Evolutionary conservation across 2,888 invertebrate species (phyloP).

Genomic region (Caenorhabditis afra): DNA sequence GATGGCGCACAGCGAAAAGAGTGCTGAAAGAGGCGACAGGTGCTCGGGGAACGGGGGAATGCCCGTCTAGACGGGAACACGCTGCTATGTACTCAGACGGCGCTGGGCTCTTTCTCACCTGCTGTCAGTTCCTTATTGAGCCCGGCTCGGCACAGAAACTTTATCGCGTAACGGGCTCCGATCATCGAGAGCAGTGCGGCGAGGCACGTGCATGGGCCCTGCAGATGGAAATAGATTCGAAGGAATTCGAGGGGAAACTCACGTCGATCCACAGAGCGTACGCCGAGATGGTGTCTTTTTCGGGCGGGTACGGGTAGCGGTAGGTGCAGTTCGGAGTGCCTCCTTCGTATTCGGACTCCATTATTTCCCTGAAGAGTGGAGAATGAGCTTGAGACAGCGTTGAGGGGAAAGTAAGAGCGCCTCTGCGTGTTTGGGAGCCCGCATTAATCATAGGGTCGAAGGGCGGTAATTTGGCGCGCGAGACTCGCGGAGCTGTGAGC

Average conservation of each 20-base stretch:
- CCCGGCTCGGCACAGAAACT: conserved; percentile 75
- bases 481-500: conserved; percentile 4
- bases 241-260: conserved; percentile 1
- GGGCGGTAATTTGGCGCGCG: conserved; percentile 46
- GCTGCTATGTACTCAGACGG: neutral
- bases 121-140: conserved; percentile 77
- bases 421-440: conserved; percentile 20
- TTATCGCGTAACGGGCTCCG: conserved; percentile 75
- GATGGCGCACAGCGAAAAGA: conserved; percentile 77
- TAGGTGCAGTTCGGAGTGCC: conserved; percentile 69
- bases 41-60: neutral
- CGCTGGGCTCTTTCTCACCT: conserved; percentile 57
- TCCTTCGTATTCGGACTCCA: conserved; percentile 50
- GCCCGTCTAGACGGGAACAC: conserved; percentile 21
- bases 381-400: too few species aligned
- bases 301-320: conserved; percentile 65
- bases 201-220: conserved; percentile 76
- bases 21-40: conserved; percentile 61
- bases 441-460: conserved; percentile 39
- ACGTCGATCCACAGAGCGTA: conserved; percentile 70
- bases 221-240: conserved; percentile 7
- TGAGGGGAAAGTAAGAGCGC: neutral
- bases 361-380: conserved; percentile 61
- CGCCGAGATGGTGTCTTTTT: conserved; percentile 59
- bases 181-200: conserved; percentile 76